Conservation (phyloP, 92 coral and sea anemone genomes). For the Virgularia gustaviana region DNA sequence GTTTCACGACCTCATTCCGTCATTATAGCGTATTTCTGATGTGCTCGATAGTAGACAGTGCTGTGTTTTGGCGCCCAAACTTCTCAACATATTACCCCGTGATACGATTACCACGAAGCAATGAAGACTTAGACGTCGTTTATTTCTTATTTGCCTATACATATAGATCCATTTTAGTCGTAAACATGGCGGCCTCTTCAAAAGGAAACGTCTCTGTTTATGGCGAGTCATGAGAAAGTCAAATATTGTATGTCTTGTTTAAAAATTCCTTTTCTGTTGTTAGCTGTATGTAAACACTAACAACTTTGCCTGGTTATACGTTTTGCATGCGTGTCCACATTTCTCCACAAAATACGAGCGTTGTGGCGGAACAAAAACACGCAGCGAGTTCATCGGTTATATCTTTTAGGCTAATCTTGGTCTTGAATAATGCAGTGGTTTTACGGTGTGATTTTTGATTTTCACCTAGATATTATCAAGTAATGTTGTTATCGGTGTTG, state of each 20-base stretch:
- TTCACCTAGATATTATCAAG: too few relatives aligned
- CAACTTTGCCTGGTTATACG: neutral
- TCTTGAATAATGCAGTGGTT: constrained; percentile 28
- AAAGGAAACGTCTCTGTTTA: constrained; percentile 17
- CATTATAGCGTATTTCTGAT: neutral
- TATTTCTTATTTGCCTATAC: neutral
- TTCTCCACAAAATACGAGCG: too few relatives aligned
- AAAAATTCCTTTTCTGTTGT: constrained; percentile 27
- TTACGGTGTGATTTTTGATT: too few relatives aligned
- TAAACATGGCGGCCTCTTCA: constrained; percentile 2
- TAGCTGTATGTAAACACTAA: neutral
- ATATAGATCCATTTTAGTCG: neutral
- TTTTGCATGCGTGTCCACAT: too few relatives aligned
- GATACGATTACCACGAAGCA: neutral
- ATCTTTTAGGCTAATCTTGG: too few relatives aligned
- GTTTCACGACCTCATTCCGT: constrained; percentile 29
- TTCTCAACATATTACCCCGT: too few relatives aligned
- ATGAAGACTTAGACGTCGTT: neutral
- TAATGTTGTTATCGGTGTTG: neutral
- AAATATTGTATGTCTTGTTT: constrained; percentile 35
- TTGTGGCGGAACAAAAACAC: too few relatives aligned
- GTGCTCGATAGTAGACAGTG: neutral
- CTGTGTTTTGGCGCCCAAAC: too few relatives aligned
- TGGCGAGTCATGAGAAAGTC: constrained; percentile 10
- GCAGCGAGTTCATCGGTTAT: too few relatives aligned